Conservation (phyloP, 2,113 vertebrate genomes). For the Notothenia rossii region DNA sequence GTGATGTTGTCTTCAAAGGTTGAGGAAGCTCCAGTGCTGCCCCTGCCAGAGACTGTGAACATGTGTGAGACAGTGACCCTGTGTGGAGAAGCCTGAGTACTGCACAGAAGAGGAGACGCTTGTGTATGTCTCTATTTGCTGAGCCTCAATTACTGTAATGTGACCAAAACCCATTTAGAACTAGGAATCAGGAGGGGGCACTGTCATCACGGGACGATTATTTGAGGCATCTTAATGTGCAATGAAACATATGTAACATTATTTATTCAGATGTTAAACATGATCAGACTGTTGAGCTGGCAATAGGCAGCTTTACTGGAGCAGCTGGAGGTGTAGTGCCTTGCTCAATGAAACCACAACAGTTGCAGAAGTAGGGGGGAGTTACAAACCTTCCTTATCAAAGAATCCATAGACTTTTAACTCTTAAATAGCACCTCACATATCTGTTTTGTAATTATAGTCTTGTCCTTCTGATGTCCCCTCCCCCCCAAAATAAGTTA, state of each 20-base stretch:
- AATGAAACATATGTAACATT: constrained; percentile 20
- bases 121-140: not conserved
- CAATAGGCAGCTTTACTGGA: constrained; percentile 21
- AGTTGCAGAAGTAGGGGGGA: not conserved
- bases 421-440: constrained; percentile 6
- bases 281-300: not conserved
- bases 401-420: constrained; percentile 25
- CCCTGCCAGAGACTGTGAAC: constrained; percentile 54
- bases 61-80: constrained; percentile 66
- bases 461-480: not conserved
- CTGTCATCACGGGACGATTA: not conserved
- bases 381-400: not conserved
- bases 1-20: constrained; percentile 42
- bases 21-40: constrained; percentile 18
- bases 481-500: not conserved
- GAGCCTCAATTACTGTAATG: not conserved
- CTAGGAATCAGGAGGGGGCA: not conserved
- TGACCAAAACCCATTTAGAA: constrained; percentile 6
- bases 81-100: constrained; percentile 71
- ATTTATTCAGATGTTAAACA: constrained; percentile 21
- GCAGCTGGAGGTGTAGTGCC: constrained; percentile 60
- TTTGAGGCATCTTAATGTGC: constrained; percentile 18
- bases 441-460: not conserved
- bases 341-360: constrained; percentile 48
- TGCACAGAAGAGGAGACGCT: constrained; percentile 1